Conservation (phyloP, 2,888 invertebrate species). For the Piscicola geometra region DNA sequence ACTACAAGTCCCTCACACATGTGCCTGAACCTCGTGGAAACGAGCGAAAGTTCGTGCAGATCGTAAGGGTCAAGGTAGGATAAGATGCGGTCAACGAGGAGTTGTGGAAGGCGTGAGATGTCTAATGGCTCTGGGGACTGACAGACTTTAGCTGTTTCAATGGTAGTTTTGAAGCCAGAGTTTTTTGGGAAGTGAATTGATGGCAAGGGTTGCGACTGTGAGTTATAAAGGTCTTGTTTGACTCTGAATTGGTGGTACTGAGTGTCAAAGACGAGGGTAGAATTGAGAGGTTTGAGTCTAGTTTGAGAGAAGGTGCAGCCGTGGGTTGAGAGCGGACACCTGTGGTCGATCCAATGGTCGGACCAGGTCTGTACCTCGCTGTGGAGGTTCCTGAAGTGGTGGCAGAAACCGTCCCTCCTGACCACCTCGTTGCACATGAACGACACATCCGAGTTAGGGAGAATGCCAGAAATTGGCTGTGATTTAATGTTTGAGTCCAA, state of each 20-base stretch:
- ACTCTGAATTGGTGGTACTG: not conserved
- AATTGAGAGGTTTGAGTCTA: not conserved
- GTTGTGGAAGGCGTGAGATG: not conserved
- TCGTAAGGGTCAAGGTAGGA: not conserved
- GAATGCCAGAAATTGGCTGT: too few species aligned
- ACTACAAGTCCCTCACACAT: not conserved
- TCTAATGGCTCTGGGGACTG: not conserved
- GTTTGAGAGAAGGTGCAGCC: not conserved
- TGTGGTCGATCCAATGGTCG: not conserved
- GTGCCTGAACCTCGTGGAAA: not conserved
- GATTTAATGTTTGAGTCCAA: not conserved
- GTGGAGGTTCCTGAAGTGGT: not conserved
- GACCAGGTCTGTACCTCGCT: not conserved
- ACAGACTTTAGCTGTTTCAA: not conserved
- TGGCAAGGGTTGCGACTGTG: too few species aligned
- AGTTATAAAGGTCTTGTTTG: not conserved
- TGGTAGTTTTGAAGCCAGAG: not conserved
- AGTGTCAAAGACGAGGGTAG: not conserved
- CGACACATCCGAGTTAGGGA: not conserved
- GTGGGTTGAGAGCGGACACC: not conserved
- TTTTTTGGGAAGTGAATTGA: not conserved
- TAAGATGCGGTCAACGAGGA: not conserved
- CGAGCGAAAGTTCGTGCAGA: not conserved
- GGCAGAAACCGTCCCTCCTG: not conserved
- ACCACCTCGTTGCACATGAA: not conserved